A percentile compares a stretch with the other conserved stretches of the same genome.
These are phyloP conservation scores for Leptodactylus fuscus DNA, from an alignment of 2,113 vertebrate genomes.

Conservation along the genomic window DNA sequence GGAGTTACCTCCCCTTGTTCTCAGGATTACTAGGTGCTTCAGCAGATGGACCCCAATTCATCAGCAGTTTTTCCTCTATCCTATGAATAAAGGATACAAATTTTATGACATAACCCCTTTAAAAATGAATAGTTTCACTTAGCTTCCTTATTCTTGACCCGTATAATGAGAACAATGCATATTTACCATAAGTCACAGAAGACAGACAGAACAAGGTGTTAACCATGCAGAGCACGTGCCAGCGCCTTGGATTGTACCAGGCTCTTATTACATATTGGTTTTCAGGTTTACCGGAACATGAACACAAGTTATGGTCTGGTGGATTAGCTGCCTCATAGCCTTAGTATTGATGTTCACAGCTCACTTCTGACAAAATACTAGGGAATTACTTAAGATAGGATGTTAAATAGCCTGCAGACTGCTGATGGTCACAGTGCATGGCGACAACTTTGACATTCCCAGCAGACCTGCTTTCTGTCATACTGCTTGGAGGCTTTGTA, in stretches of 20 bases:
- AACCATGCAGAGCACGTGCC: neutral
- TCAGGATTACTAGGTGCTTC: no score
- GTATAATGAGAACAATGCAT: neutral
- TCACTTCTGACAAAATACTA: neutral
- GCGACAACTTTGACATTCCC: neutral
- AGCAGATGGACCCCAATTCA: no score
- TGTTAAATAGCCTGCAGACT: neutral
- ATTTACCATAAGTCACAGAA: neutral
- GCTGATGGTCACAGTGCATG: neutral
- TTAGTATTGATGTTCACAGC: neutral
- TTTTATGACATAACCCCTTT: no score
- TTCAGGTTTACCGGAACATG: neutral
- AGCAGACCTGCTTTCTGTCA: neutral
- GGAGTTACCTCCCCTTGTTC: no score
- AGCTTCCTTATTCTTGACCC: slow-evolving; percentile 30
- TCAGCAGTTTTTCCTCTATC: no score
- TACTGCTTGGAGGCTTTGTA: no score
- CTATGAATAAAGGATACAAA: no score
- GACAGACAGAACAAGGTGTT: neutral
- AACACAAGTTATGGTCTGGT: neutral
- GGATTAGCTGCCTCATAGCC: neutral
- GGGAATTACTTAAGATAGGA: neutral
- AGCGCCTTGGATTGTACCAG: neutral
- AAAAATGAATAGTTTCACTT: neutral
- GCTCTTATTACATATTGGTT: neutral